Conservation (phyloP, 2,113 vertebrate genomes). For the Petromus typicus region DNA sequence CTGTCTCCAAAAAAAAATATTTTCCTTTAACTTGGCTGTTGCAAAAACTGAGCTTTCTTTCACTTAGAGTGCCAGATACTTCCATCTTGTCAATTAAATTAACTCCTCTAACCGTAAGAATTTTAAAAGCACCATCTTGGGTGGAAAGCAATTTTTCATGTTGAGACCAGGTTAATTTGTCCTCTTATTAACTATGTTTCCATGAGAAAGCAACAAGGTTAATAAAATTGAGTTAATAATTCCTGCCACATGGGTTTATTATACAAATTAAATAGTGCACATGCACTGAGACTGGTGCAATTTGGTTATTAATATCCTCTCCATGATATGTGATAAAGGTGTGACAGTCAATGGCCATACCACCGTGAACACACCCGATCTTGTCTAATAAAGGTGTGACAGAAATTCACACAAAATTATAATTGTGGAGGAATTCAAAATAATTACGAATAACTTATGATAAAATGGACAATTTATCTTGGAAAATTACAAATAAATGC, state of each 20-base stretch:
- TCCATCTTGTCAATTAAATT: neutral
- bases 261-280: neutral
- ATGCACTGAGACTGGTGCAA: neutral
- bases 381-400: neutral
- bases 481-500: neutral
- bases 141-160: neutral
- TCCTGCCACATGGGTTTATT: neutral
- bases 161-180: neutral
- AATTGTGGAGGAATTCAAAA: neutral
- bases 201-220: neutral
- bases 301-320: neutral
- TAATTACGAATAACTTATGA: neutral
- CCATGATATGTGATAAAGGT: neutral
- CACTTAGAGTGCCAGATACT: neutral
- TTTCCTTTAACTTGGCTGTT: neutral
- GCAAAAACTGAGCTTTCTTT: neutral
- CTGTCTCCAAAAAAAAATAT: no score
- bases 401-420: neutral
- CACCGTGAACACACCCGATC: no score
- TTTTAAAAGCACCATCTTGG: neutral
- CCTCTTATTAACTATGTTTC: neutral
- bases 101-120: constrained; percentile 6
- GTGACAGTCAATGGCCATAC: no score
- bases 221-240: constrained; percentile 2
- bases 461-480: neutral